Percentiles rank a stretch among this genome's conserved stretches.
Conservation (phyloP, 2,888 invertebrate genomes). For the Bursaphelenchus okinawaensis region DNA sequence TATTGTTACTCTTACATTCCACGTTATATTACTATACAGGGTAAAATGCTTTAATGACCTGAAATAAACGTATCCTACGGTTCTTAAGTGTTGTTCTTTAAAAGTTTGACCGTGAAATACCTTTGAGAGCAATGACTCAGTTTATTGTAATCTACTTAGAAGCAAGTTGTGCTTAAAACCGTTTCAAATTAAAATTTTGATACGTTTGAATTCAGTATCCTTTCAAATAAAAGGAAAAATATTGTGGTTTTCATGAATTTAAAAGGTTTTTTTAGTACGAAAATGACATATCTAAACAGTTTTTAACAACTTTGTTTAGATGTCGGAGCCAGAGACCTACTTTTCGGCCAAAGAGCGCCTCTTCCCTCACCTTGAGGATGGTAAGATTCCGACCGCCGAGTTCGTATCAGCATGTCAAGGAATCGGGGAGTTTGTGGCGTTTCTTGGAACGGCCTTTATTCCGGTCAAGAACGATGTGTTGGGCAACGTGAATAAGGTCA, state of each 20-base stretch:
- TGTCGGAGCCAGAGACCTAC: conserved; percentile 25
- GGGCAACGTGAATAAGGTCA: conserved; percentile 54
- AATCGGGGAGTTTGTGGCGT: conserved; percentile 55
- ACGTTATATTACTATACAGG: no score
- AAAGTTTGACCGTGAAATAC: neutral
- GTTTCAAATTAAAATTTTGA: neutral
- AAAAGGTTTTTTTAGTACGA: neutral
- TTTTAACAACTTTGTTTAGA: neutral
- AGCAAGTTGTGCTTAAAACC: neutral
- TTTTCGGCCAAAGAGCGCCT: conserved; percentile 34
- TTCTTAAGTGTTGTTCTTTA: neutral
- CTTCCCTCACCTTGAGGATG: conserved; percentile 46
- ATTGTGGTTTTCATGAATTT: neutral
- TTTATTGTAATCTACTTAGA: neutral
- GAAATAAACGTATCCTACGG: neutral
- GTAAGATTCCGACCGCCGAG: conserved; percentile 51
- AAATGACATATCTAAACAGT: neutral
- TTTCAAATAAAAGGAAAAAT: no score
- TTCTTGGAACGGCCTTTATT: conserved; percentile 32
- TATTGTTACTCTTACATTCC: neutral
- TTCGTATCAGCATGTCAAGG: conserved; percentile 55
- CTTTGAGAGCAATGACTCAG: neutral
- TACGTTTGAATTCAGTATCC: no score
- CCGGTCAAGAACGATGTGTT: conserved; percentile 50
- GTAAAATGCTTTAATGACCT: neutral